Evolutionary conservation across 2,113 vertebrate species (phyloP).

Genomic region (Amphiprion percula): DNA sequence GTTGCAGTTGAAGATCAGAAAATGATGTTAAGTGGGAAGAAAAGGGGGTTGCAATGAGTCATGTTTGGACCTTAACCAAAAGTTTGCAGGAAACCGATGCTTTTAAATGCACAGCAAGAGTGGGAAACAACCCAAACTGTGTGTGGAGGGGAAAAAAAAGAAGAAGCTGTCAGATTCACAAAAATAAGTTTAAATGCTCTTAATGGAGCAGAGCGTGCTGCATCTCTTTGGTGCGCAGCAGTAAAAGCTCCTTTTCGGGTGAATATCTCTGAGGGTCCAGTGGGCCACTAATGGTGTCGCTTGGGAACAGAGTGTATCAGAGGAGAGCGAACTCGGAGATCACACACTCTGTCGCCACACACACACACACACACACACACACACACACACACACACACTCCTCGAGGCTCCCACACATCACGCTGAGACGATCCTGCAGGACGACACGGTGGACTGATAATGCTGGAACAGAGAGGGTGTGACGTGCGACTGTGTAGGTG

Average conservation of each 20-base stretch:
- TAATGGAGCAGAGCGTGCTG: constrained; percentile 65
- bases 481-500: constrained; percentile 55
- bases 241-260: constrained; percentile 61
- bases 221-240: constrained; percentile 44
- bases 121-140: constrained; percentile 15
- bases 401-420: constrained; percentile 19
- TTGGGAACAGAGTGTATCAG: constrained; percentile 66
- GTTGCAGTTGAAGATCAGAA: not conserved
- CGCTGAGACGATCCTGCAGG: constrained; percentile 15
- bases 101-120: constrained; percentile 29
- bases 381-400: constrained; percentile 8
- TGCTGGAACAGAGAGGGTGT: constrained; percentile 51
- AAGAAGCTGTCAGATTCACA: constrained; percentile 48
- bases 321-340: constrained; percentile 51
- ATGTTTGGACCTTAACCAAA: constrained; percentile 24
- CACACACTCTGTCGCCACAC: constrained; percentile 42
- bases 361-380: constrained; percentile 7
- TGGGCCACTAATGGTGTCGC: constrained; percentile 60
- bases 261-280: constrained; percentile 61
- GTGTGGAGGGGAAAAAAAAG: not conserved
- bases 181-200: constrained; percentile 68
- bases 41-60: constrained; percentile 25
- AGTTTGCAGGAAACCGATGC: constrained; percentile 30
- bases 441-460: constrained; percentile 52
- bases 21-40: not conserved